Percentiles rank a stretch among this genome's conserved stretches.
Evolutionary conservation across 2,113 vertebrate genomes (phyloP).

Genomic region (Sarotherodon lohbergeri): DNA sequence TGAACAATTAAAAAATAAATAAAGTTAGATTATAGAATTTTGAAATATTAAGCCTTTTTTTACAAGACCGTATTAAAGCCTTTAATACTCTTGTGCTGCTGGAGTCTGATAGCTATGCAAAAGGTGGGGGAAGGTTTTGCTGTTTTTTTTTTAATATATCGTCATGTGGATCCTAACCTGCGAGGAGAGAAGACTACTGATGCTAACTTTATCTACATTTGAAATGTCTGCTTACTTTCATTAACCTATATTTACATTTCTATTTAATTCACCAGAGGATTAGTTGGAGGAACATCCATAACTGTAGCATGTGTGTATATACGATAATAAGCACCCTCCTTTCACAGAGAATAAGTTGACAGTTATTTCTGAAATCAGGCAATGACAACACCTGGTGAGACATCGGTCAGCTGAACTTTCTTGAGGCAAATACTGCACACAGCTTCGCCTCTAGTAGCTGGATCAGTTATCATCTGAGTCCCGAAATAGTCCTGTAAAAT

Average conservation of each 20-base stretch:
- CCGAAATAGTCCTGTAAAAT: background rate
- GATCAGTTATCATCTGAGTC: background rate
- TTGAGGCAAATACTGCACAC: background rate
- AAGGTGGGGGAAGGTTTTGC: background rate
- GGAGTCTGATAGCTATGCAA: background rate
- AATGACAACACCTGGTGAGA: background rate
- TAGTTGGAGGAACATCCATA: background rate
- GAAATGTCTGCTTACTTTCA: background rate
- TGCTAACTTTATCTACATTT: background rate
- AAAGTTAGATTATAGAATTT: background rate
- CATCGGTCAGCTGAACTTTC: background rate
- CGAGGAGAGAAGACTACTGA: background rate
- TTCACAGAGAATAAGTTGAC: background rate
- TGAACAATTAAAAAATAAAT: background rate
- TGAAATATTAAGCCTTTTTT: background rate
- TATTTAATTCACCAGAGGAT: background rate
- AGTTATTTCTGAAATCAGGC: background rate
- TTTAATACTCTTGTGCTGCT: background rate
- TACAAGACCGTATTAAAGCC: background rate
- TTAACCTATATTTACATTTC: background rate
- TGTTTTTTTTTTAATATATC: fast-evolving
- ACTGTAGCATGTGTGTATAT: background rate
- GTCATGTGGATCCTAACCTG: background rate
- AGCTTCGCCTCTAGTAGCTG: background rate
- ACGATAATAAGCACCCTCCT: background rate